These are phyloP conservation scores for Harpalus rubripes DNA, from an alignment of 2,888 invertebrate species.

Conservation along the genomic window DNA sequence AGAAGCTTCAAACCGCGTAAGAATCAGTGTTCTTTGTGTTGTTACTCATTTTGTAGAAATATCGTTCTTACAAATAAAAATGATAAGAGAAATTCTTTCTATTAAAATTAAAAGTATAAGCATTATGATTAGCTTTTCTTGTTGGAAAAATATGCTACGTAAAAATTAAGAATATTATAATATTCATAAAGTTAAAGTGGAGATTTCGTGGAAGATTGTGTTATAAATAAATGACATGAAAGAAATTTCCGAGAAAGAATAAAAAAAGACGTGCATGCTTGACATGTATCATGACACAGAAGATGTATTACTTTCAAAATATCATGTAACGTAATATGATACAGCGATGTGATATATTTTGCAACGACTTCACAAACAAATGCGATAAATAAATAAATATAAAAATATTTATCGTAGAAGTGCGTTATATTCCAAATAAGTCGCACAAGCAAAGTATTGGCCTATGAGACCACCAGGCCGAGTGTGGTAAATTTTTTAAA, in stretches of 20 bases:
- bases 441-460: no score
- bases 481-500: no score
- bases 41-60: not conserved
- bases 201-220: constrained; percentile 40
- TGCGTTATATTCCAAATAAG: no score
- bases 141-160: no score
- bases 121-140: no score
- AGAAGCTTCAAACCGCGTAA: constrained; percentile 4
- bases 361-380: not conserved
- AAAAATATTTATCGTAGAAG: no score
- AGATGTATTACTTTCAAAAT: constrained; percentile 36
- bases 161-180: constrained; percentile 28
- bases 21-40: not conserved
- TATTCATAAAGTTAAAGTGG: constrained; percentile 18
- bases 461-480: no score
- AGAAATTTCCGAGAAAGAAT: constrained; percentile 27
- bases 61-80: not conserved
- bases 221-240: constrained; percentile 42
- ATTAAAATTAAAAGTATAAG: no score
- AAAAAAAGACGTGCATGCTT: constrained; percentile 45
- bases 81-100: not conserved
- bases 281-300: constrained; percentile 37
- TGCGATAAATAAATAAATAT: not conserved
- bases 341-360: not conserved
- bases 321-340: constrained; percentile 32